Evolutionary conservation across 2,113 vertebrate species (phyloP).

Genomic region (Carassius gibelio): DNA sequence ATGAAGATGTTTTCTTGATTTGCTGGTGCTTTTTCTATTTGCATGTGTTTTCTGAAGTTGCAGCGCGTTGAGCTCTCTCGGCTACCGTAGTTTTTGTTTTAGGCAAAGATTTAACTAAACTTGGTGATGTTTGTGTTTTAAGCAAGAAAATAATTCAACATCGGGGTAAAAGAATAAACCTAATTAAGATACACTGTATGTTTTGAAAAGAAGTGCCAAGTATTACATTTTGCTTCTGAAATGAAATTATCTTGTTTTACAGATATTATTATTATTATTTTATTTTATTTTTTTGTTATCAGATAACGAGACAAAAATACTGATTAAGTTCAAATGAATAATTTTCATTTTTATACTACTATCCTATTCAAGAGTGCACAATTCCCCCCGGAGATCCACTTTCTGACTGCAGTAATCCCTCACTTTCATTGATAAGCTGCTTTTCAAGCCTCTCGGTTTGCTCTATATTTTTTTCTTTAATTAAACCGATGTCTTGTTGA

Average conservation of each 20-base stretch:
- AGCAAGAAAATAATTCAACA: neutral
- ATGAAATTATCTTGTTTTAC: neutral
- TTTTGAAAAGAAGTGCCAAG: neutral
- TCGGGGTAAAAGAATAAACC: neutral
- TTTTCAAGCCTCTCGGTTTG: neutral
- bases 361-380: neutral
- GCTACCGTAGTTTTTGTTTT: slow-evolving; percentile 23
- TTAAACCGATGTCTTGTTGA: neutral
- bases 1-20: too few relatives aligned
- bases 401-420: neutral
- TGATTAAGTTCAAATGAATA: too few relatives aligned
- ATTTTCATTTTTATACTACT: too few relatives aligned
- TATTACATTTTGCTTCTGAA: neutral
- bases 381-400: neutral
- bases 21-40: too few relatives aligned
- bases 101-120: neutral
- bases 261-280: neutral
- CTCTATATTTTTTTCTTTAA: slow-evolving; percentile 8
- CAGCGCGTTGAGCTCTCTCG: too few relatives aligned
- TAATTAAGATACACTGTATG: neutral
- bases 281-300: neutral
- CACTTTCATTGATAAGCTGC: slow-evolving; percentile 10
- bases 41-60: too few relatives aligned
- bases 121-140: neutral
- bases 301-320: neutral